Percentiles rank a stretch among this genome's conserved stretches.
These are phyloP conservation scores for Rhabditoides inermis DNA, from an alignment of 2,888 invertebrate genomes.

Conservation along the genomic window DNA sequence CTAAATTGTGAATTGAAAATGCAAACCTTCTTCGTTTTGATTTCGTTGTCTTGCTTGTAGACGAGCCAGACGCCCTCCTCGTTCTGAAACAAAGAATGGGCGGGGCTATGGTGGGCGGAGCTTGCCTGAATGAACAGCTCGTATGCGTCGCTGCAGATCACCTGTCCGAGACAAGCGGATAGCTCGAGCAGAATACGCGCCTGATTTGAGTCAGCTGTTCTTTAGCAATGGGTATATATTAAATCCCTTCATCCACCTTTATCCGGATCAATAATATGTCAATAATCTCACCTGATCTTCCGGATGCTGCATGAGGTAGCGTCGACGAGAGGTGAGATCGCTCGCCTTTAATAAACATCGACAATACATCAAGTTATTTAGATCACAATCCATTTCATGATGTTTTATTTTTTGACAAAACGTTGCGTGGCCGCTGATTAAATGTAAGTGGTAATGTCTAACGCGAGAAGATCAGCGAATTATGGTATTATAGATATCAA, in stretches of 20 bases:
- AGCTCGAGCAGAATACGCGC: conserved; percentile 38
- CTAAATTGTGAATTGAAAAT: background rate
- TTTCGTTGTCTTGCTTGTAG: conserved; percentile 19
- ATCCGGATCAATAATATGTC: background rate
- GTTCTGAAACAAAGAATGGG: conserved; percentile 12
- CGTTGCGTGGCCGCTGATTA: too few relatives aligned
- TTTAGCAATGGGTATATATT: background rate
- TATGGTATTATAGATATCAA: too few relatives aligned
- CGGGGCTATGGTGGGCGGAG: conserved; percentile 6
- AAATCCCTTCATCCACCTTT: background rate
- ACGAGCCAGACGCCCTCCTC: conserved; percentile 27
- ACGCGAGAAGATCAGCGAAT: too few relatives aligned
- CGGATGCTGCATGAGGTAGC: background rate
- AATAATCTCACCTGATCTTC: background rate
- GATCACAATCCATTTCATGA: too few relatives aligned
- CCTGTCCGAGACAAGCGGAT: conserved; percentile 35
- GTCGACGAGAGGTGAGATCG: conserved; percentile 2
- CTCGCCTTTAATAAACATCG: background rate
- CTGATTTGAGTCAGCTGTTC: conserved; percentile 15
- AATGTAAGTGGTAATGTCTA: too few relatives aligned
- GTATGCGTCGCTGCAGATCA: conserved; percentile 27
- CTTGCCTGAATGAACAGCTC: conserved; percentile 39
- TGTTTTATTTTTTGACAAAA: too few relatives aligned
- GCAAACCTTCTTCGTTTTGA: conserved; percentile 22
- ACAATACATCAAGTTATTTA: too few relatives aligned